Evolutionary conservation across 2,797 vertebrate genomes (phyloP).

Genomic region (Lerista edwardsae): DNA sequence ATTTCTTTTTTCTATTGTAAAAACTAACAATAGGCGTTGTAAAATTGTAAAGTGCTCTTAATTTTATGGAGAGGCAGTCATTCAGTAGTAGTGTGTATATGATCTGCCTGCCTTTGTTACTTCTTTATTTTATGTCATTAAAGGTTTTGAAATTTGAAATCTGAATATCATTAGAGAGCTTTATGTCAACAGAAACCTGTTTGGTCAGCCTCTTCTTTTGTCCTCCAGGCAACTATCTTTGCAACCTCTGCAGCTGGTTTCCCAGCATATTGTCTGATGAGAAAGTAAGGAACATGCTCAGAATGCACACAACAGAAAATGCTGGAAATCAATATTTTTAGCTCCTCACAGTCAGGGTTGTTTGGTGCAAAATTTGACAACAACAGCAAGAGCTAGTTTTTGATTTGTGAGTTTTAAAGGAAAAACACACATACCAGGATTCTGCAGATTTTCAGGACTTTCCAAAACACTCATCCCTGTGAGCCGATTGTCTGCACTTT

Average conservation of each 20-base stretch:
- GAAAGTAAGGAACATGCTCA: conserved; percentile 14
- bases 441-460: background rate
- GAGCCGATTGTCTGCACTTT: background rate
- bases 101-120: no score
- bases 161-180: no score
- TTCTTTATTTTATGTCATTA: no score
- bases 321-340: conserved; percentile 40
- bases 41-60: no score
- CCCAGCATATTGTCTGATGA: background rate
- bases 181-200: background rate
- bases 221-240: conserved; percentile 17
- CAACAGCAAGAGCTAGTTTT: conserved; percentile 4
- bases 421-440: background rate
- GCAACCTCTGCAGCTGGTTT: conserved; percentile 7
- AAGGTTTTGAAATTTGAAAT: no score
- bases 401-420: background rate
- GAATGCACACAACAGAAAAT: conserved; percentile 1
- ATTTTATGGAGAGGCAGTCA: no score
- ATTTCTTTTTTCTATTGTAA: no score
- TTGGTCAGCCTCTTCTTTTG: background rate
- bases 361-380: conserved; percentile 37
- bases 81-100: no score
- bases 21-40: no score
- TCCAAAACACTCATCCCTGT: background rate
- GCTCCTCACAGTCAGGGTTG: conserved; percentile 10